phyloP scores from a whole-genome alignment of 1,140 invertebrate genomes.

The Drosophila chauvacae region DNA sequence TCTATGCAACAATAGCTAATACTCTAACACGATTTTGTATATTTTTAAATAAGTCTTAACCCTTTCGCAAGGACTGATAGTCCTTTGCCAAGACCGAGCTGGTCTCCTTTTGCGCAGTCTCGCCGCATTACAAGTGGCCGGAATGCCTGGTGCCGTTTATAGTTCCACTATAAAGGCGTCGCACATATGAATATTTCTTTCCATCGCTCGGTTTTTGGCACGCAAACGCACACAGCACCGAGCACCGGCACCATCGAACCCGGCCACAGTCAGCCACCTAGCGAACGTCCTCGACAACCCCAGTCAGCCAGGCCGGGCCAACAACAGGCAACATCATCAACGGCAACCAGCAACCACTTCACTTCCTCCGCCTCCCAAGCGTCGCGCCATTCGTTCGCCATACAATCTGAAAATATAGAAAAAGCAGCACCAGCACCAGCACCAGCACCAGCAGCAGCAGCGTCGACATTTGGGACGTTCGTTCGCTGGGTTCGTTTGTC shows the following conservation, averaged over 20 bases:
- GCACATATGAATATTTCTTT: slow-evolving; percentile 74
- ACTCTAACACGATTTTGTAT: not conserved
- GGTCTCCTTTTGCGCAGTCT: slow-evolving; percentile 56
- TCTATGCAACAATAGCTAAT: too few relatives aligned
- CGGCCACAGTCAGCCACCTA: slow-evolving; percentile 43
- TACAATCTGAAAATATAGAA: slow-evolving; percentile 74
- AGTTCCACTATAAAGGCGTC: slow-evolving; percentile 66
- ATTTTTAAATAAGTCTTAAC: not conserved
- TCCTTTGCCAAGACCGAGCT: slow-evolving; percentile 15
- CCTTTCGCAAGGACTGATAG: too few relatives aligned
- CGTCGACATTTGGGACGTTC: slow-evolving; percentile 77
- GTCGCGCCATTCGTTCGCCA: slow-evolving; percentile 27
- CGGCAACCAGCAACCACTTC: slow-evolving; percentile 45
- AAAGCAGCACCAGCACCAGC: slow-evolving; percentile 57
- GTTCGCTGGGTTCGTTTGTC: slow-evolving; percentile 56
- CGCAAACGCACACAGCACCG: slow-evolving; percentile 71
- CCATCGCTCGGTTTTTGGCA: slow-evolving; percentile 68
- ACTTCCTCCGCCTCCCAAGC: slow-evolving; percentile 40
- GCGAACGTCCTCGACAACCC: slow-evolving; percentile 77
- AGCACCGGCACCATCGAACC: slow-evolving; percentile 37
- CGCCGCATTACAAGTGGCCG: slow-evolving; percentile 43
- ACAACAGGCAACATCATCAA: slow-evolving; percentile 38
- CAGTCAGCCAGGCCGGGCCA: slow-evolving; percentile 52
- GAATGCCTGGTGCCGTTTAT: slow-evolving; percentile 58
- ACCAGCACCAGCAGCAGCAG: slow-evolving; percentile 49